phyloP scores from a whole-genome alignment of 2,888 invertebrate species.

The Lepidocyrtoides sp. region DNA sequence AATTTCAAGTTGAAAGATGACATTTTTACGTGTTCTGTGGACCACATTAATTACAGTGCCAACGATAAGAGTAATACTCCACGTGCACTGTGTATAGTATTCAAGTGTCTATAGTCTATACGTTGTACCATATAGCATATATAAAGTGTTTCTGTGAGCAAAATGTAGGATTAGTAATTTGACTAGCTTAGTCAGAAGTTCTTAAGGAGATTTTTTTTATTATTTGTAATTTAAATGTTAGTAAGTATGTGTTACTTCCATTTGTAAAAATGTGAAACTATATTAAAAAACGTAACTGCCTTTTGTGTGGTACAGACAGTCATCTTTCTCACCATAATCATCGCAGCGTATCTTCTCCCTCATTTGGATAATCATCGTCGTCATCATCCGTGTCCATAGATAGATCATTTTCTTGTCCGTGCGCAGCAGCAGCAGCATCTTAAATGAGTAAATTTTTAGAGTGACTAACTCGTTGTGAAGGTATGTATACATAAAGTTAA shows the following conservation, averaged over 20 bases:
- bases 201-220: constrained; percentile 6
- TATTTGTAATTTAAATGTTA: background rate
- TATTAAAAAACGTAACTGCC: constrained; percentile 3
- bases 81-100: too few relatives aligned
- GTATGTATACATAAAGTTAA: background rate
- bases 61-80: background rate
- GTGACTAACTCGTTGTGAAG: background rate
- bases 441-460: too few relatives aligned
- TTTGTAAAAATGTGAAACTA: background rate
- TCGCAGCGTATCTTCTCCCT: constrained; percentile 28
- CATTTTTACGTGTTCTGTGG: background rate
- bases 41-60: background rate
- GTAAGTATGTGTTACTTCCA: background rate
- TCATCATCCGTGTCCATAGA: constrained; percentile 66
- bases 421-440: background rate
- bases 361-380: constrained; percentile 55
- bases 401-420: background rate
- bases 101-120: too few relatives aligned
- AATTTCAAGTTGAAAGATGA: background rate
- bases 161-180: background rate
- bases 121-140: too few relatives aligned
- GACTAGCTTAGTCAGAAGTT: background rate
- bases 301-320: background rate
- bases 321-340: constrained; percentile 45
- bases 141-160: background rate